phyloP scores from a whole-genome alignment of 2,797 vertebrate genomes.

The Galago senegalensis region DNA sequence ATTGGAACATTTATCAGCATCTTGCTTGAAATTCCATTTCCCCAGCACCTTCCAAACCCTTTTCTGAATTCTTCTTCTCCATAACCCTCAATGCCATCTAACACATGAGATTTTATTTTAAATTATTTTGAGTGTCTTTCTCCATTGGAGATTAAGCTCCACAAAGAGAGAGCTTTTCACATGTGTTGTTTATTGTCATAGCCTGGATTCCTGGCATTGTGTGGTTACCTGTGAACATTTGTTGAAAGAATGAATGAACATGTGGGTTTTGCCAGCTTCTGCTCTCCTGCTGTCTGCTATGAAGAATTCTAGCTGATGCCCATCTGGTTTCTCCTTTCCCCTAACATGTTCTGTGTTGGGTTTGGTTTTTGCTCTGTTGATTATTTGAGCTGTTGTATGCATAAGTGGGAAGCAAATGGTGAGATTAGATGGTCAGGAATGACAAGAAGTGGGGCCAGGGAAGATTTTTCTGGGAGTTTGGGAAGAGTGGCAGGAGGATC shows the following conservation, averaged over 20 bases:
- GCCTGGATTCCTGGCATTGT: background rate
- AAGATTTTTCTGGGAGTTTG: background rate
- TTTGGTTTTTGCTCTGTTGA: background rate
- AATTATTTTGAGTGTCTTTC: background rate
- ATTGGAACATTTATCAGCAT: background rate
- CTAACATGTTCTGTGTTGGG: background rate
- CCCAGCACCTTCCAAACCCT: background rate
- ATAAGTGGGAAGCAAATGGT: background rate
- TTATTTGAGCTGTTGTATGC: background rate
- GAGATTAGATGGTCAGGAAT: background rate
- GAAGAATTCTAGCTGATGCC: background rate
- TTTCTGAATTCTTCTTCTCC: background rate
- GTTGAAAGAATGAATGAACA: background rate
- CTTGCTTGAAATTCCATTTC: background rate
- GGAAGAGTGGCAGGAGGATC: background rate
- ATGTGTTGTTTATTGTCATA: background rate
- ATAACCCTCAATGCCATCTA: background rate
- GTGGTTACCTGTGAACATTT: background rate
- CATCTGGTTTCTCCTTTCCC: background rate
- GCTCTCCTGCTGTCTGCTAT: background rate
- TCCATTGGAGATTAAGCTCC: background rate
- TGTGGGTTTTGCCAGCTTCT: background rate
- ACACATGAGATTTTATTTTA: background rate
- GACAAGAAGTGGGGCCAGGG: no score
- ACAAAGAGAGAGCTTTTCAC: background rate